Base-by-base conservation (phyloP, 2,113 vertebrate genomes). In the Camelus bactrianus region DNA sequence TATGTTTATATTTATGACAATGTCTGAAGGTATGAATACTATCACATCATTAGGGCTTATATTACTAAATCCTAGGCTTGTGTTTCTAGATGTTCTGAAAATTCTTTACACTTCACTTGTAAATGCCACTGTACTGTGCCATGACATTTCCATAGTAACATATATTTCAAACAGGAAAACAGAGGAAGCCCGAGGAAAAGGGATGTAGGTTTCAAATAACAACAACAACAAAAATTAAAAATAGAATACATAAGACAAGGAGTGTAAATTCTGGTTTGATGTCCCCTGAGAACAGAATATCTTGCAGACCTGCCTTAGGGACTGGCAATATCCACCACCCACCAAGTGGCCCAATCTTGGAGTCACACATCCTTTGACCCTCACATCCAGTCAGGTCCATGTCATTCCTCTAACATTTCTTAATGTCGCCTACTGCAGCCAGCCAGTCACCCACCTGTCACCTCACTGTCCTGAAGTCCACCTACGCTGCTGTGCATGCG, bases 81-180 rank as follows among this genome's bases (percentile, higher is more conserved):
- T 38, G 46, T 95, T 97, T 91, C 81, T 86, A 81, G 76, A 97
- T 91, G 82, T 86, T 95, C 73, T 93, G 70, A 94, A 96, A 97
- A 96, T 96, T 94, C 91, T 93, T 91, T 93, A 67, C 79, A 96
- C 85, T 95, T 97, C 85, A 95, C 95, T 98, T 97, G 75, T 95
- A 95, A 97, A 95, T 70, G 81, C 85, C 91, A 89, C 73, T 65
- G 42, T 93, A 79, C 38, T 32, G 46, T 89, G 77, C 93, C 82
- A 89, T 91, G 93, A 93, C 73, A 91, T 97, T 96, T 79, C 97
- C 91, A 97, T 96, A 86, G 97, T 86, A 97, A 97, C 97, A 75
- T 42, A 26, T 60, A 81, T 75, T 96, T 95, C 85, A 95, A 97
- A 96, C 82, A 96, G 91, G 91, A 96, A 97, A 96, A 98, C 88